Evolutionary conservation across 2,888 invertebrate genomes (phyloP).

Genomic region (Stictocephala bisonia): DNA sequence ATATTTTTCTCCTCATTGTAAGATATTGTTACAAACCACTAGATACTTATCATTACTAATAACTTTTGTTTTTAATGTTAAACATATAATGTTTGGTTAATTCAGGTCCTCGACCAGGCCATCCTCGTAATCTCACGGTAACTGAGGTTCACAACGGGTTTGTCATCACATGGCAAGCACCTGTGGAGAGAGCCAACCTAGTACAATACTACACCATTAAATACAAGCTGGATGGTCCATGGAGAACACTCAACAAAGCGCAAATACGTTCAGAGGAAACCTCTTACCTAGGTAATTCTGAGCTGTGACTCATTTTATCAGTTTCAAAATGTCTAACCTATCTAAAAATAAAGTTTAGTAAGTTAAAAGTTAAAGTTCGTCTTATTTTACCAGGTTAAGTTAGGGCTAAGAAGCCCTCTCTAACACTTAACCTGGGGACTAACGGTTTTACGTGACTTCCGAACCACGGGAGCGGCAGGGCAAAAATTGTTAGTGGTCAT

Average conservation of each 20-base stretch:
- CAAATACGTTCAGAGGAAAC: constrained; percentile 91
- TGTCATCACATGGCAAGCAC: constrained; percentile 90
- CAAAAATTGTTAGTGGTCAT: no score
- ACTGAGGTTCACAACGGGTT: constrained; percentile 91
- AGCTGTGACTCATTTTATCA: no score
- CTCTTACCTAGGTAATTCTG: constrained; percentile 87
- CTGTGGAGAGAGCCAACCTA: constrained; percentile 81
- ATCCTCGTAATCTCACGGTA: constrained; percentile 90
- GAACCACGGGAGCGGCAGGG: no score
- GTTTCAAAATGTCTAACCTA: neutral
- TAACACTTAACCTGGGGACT: no score
- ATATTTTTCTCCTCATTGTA: no score
- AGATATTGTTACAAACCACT: no score
- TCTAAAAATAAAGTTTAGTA: neutral
- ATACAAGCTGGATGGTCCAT: constrained; percentile 89
- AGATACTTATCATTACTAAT: no score
- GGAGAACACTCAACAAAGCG: constrained; percentile 89
- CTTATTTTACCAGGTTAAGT: neutral
- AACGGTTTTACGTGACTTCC: no score
- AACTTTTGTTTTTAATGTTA: no score
- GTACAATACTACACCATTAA: constrained; percentile 92
- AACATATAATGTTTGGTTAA: no score
- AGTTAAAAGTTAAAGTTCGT: no score
- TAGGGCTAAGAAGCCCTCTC: no score
- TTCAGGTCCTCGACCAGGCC: constrained; percentile 90